These are phyloP conservation scores for Heliconius hortense DNA, from an alignment of 2,888 invertebrate genomes.

Conservation along the genomic window DNA sequence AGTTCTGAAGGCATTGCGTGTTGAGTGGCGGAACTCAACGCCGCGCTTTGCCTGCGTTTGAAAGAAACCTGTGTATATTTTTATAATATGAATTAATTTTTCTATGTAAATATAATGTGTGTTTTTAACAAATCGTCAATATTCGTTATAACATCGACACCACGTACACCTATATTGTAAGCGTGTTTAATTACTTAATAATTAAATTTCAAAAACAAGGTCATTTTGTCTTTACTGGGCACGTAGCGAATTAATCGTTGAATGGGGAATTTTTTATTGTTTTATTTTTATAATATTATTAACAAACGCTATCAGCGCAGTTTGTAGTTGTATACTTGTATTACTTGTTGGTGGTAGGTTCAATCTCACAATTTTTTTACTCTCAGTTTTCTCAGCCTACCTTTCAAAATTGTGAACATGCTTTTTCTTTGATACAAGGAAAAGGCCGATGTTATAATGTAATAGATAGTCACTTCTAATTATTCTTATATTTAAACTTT, in stretches of 20 bases:
- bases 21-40: too few species aligned
- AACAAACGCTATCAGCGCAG: background rate
- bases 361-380: background rate
- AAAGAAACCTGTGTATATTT: too few species aligned
- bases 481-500: too few species aligned
- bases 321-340: background rate
- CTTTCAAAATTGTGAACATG: background rate
- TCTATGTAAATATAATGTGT: background rate
- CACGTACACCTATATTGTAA: background rate
- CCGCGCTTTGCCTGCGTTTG: too few species aligned
- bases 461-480: too few species aligned
- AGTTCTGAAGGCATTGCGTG: too few species aligned
- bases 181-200: slow-evolving; percentile 7
- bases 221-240: background rate
- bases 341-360: background rate
- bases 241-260: background rate
- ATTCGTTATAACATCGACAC: background rate
- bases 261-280: background rate
- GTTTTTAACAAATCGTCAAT: background rate
- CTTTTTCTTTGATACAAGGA: too few species aligned
- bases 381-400: background rate
- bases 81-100: background rate
- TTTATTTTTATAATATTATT: background rate
- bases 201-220: slow-evolving; percentile 1
- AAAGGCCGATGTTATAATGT: too few species aligned